phyloP scores from a whole-genome alignment of 2,113 vertebrate species.

The Aegithalos caudatus region DNA sequence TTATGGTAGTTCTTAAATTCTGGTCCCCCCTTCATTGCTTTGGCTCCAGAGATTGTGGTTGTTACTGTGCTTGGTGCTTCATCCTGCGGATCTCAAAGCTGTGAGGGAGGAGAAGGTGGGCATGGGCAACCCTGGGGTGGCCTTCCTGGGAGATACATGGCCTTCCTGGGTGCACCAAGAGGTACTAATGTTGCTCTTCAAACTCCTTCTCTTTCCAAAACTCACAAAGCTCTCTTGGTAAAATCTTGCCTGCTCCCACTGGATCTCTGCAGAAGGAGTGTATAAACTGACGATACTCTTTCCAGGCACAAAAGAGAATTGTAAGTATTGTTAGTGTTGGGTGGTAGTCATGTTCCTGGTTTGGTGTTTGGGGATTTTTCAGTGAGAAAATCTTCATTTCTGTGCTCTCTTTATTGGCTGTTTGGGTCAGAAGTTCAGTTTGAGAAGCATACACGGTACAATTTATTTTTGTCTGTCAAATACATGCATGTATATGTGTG shows the following conservation, averaged over 20 bases:
- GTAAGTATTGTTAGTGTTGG: constrained; percentile 17
- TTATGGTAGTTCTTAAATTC: background rate
- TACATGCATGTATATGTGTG: background rate
- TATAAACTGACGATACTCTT: background rate
- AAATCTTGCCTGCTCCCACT: background rate
- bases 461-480: background rate
- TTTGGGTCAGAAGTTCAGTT: background rate
- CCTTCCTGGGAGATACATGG: background rate
- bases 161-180: background rate
- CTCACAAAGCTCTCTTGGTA: background rate
- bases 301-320: background rate
- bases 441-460: background rate
- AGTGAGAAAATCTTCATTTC: background rate
- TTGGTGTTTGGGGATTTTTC: background rate
- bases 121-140: background rate
- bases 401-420: background rate
- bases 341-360: background rate
- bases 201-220: background rate
- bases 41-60: background rate
- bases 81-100: background rate
- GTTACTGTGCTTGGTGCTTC: background rate
- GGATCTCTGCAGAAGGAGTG: background rate
- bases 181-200: background rate
- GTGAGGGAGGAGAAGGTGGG: background rate
- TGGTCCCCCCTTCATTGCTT: background rate